These are phyloP conservation scores for Chlorodrepanis virens DNA, from an alignment of 2,113 vertebrate species.

Conservation along the genomic window DNA sequence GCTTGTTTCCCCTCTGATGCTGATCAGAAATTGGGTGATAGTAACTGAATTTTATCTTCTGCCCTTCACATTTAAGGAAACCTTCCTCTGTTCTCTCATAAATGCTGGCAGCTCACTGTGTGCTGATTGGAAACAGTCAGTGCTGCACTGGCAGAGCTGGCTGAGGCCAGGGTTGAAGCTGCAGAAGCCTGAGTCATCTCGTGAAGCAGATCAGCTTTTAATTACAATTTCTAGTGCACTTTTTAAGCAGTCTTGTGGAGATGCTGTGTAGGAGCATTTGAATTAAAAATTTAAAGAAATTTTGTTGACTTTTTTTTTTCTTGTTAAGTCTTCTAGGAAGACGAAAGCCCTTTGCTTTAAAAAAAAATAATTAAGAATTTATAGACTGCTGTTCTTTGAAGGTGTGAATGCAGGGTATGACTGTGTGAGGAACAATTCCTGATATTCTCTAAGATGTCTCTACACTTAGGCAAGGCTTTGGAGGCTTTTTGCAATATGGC, in stretches of 20 bases:
- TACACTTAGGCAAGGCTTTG: neutral
- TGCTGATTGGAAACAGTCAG: neutral
- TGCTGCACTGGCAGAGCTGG: neutral
- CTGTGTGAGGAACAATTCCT: neutral
- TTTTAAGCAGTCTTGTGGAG: slow-evolving; percentile 32
- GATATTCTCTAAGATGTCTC: neutral
- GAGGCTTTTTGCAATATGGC: neutral
- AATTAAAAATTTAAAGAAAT: slow-evolving; percentile 43
- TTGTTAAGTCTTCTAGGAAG: neutral
- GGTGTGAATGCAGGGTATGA: neutral
- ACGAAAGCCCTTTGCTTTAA: neutral
- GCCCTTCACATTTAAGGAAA: neutral
- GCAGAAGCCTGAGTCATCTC: slow-evolving; percentile 36
- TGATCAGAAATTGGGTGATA: neutral
- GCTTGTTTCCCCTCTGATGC: rapidly evolving
- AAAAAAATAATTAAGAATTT: neutral
- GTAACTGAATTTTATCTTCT: neutral
- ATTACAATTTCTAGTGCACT: slow-evolving; percentile 19
- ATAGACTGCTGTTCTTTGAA: neutral
- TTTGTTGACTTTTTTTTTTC: neutral
- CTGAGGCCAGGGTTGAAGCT: slow-evolving; percentile 5
- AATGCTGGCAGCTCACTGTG: neutral
- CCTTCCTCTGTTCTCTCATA: neutral
- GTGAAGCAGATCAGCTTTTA: slow-evolving; percentile 34
- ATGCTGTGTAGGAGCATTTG: slow-evolving; percentile 12